Base-by-base conservation (phyloP, 2,113 vertebrate species). In the Polyodon spathula region DNA sequence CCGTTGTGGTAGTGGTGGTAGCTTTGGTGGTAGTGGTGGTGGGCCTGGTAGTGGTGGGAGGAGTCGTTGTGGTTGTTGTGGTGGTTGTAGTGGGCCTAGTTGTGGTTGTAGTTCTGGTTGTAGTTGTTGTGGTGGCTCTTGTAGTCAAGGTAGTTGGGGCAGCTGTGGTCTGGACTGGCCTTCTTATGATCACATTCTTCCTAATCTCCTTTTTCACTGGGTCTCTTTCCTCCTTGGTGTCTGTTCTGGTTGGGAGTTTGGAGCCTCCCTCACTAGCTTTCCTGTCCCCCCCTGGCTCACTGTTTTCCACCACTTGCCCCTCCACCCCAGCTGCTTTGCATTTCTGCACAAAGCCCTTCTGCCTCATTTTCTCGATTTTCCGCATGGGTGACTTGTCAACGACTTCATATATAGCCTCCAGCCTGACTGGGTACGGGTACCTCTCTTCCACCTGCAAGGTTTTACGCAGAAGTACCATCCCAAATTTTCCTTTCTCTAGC, bases 401-500 rank as follows among this genome's bases (percentile, higher is more conserved):
- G 50, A 93, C 80, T 78, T 98, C 96, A 0, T 97, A 97, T 86
- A 99, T 84, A 62, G 96, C 96, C 75, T 99, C 96, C 69, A 99
- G 77, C 73, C 96, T 89, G 42, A 99, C 95, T 0, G 96, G 95
- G 61, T 99, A 99, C 1, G 96, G 96, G 67, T 98, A 99, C 54
- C 91, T 84, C 76, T 98, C 96, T 63, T 97, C 88, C 50, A 97
- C 89, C 81, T 97, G 96, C 63, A 99, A 76, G 1, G 94, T 97
- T 79, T 99, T 98, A 81, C 89, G 94, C 73, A 99, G 70, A 37
- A 99, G 83, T 68, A 95, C 93, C 95, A 99, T 98, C 39, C 92
- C 89, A 59, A 99, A 99, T 73, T 97, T 97, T 6, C 97, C 95
- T 75, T 90, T 94, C 78, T 99, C 95, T 67, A 99, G 70, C 70